Evolutionary conservation across 2,113 vertebrate genomes (phyloP).

Genomic region (Quiscalus mexicanus): DNA sequence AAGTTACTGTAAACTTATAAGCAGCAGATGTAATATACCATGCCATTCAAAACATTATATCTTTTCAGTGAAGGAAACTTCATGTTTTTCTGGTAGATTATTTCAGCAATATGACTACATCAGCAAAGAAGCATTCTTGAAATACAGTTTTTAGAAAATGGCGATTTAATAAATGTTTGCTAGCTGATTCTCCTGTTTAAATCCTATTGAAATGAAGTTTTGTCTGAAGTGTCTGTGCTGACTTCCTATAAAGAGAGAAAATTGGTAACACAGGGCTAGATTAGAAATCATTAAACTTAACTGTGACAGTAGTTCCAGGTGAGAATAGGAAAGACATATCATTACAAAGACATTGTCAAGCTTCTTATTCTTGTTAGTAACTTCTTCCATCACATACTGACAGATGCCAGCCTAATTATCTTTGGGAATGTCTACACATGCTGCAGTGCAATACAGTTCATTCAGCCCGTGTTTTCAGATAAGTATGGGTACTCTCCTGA

Average conservation of each 20-base stretch:
- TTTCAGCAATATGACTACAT: neutral
- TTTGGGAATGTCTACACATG: neutral
- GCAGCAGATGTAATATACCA: neutral
- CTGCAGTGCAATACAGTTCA: neutral
- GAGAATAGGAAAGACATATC: neutral
- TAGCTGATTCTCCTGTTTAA: neutral
- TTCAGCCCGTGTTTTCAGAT: neutral
- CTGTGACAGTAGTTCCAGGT: neutral
- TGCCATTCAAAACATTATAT: neutral
- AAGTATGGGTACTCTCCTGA: neutral
- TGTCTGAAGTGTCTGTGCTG: neutral
- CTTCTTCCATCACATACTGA: neutral
- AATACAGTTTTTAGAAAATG: neutral
- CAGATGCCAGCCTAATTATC: neutral
- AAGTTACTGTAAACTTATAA: neutral
- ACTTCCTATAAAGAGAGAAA: neutral
- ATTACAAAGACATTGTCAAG: neutral
- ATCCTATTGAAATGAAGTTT: neutral
- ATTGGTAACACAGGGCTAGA: neutral
- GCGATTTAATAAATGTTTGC: neutral
- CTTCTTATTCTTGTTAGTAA: neutral
- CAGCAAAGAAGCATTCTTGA: neutral
- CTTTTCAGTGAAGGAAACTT: neutral
- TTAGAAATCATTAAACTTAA: neutral
- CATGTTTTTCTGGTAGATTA: neutral